Conservation (phyloP, 2,888 invertebrate genomes). For the Hydriomena furcata region DNA sequence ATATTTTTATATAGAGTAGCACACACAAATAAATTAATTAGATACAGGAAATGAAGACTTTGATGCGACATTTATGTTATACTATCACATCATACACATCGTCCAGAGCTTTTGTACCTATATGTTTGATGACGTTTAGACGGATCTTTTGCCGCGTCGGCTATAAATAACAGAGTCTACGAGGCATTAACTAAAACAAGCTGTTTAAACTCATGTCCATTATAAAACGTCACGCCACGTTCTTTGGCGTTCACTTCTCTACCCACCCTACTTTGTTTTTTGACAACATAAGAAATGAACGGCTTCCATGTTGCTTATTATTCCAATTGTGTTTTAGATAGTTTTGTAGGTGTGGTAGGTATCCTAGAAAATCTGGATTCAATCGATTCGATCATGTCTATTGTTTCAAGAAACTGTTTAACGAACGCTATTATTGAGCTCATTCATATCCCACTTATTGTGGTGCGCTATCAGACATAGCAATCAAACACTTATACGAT, state of each 20-base stretch:
- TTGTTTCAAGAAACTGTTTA: conserved; percentile 19
- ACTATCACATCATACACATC: conserved; percentile 6
- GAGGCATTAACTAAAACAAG: conserved; percentile 60
- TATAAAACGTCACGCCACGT: conserved; percentile 52
- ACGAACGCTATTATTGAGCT: conserved; percentile 10
- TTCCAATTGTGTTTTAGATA: not conserved
- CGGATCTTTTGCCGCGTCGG: conserved; percentile 44
- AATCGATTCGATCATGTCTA: conserved; percentile 35
- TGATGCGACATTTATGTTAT: conserved; percentile 12
- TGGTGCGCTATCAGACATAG: conserved; percentile 21
- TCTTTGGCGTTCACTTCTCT: conserved; percentile 39
- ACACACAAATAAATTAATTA: conserved; percentile 1
- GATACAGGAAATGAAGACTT: conserved; percentile 5
- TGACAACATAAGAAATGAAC: conserved; percentile 23
- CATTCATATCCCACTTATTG: conserved; percentile 17
- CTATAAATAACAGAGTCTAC: conserved; percentile 64
- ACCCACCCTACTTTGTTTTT: conserved; percentile 33
- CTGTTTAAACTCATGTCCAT: conserved; percentile 47
- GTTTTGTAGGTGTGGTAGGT: not conserved
- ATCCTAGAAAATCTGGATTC: not conserved
- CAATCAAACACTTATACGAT: conserved; percentile 29
- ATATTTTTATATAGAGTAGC: too few relatives aligned
- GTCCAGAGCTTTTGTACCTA: conserved; percentile 19
- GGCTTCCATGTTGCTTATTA: conserved; percentile 8
- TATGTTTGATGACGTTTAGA: conserved; percentile 39